Evolutionary conservation across 2,113 vertebrate genomes (phyloP).

Genomic region (Myotis davidii): DNA sequence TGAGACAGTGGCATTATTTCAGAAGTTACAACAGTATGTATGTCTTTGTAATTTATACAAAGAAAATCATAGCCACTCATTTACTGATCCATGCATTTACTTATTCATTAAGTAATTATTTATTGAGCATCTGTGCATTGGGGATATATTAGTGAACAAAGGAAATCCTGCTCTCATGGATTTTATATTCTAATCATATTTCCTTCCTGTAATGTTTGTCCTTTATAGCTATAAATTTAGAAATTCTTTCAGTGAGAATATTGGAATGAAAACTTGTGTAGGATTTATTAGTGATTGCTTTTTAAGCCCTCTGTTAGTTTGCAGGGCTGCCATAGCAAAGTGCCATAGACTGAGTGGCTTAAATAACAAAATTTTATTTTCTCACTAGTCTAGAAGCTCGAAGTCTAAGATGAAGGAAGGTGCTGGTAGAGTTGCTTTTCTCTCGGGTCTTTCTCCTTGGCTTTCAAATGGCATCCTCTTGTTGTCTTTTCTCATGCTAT

Average conservation of each 20-base stretch:
- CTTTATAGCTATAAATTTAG: not conserved
- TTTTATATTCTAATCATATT: not conserved
- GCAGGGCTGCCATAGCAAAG: not conserved
- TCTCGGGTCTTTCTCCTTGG: not conserved
- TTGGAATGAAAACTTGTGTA: not conserved
- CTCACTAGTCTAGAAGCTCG: not conserved
- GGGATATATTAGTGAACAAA: not conserved
- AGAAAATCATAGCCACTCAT: not conserved
- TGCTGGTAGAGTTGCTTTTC: not conserved
- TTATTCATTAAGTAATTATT: not conserved
- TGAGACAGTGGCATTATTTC: conserved; percentile 6
- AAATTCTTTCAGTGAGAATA: not conserved
- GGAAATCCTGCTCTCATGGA: not conserved
- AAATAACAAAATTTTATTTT: conserved; percentile 20
- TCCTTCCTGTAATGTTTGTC: conserved; percentile 26
- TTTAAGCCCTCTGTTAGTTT: not conserved
- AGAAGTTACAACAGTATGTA: not conserved
- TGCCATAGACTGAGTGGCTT: not conserved
- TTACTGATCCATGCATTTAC: not conserved
- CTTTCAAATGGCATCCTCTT: not conserved
- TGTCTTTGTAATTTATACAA: not conserved
- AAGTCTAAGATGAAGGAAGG: not conserved
- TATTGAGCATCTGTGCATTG: not conserved
- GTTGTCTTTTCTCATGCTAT: not conserved
- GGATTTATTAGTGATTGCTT: conserved; percentile 1